Conservation (phyloP, 2,888 invertebrate genomes). For the Agrotis segetum region DNA sequence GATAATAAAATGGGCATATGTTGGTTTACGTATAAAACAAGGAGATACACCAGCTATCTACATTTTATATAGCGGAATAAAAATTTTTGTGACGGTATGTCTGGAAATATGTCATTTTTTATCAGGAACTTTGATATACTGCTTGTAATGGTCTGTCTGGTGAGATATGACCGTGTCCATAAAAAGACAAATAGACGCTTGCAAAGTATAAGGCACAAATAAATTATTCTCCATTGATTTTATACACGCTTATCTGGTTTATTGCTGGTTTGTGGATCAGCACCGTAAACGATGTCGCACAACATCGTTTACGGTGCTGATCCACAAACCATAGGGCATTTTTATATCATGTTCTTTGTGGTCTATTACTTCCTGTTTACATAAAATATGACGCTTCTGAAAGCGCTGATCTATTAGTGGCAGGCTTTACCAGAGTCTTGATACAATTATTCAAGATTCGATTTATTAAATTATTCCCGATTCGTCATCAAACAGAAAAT, state of each 20-base stretch:
- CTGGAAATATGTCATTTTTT: conserved; percentile 34
- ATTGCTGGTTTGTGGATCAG: no score
- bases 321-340: no score
- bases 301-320: neutral
- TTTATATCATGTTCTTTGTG: no score
- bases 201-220: neutral
- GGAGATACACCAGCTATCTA: conserved; percentile 45
- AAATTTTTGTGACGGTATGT: conserved; percentile 44
- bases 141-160: conserved; percentile 7
- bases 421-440: no score
- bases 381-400: no score
- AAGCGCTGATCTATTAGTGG: no score
- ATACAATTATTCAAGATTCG: neutral
- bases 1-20: conserved; percentile 60
- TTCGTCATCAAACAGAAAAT: no score
- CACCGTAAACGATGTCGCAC: no score
- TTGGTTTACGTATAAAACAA: conserved; percentile 58
- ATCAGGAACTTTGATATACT: conserved; percentile 37
- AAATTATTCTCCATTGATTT: neutral
- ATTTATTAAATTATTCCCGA: no score
- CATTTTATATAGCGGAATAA: conserved; percentile 63
- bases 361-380: no score
- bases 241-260: neutral
- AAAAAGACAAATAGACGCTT: conserved; percentile 16
- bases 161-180: conserved; percentile 3